Conservation (phyloP, 2,888 invertebrate species). For the Myopa tessellatipennis region DNA sequence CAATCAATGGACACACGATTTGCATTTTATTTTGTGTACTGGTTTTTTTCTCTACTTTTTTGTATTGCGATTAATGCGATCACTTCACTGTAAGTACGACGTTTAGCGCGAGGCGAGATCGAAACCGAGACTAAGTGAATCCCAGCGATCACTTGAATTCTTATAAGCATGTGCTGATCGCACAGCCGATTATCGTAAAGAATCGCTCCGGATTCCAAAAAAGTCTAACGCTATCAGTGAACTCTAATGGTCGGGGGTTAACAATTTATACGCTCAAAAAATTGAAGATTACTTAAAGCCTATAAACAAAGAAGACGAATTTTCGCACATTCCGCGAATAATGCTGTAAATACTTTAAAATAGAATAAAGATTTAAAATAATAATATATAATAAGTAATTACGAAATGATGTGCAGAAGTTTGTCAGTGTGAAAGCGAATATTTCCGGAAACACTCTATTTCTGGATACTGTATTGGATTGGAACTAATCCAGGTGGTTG, state of each 20-base stretch:
- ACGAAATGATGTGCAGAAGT: no score
- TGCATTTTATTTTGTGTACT: background rate
- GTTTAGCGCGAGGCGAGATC: background rate
- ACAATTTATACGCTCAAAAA: background rate
- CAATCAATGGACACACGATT: background rate
- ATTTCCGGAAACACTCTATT: no score
- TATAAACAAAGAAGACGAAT: no score
- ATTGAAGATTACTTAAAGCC: background rate
- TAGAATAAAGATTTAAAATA: no score
- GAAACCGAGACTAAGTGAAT: slow-evolving; percentile 23
- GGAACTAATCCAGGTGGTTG: no score
- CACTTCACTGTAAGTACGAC: background rate
- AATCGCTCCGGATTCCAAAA: background rate
- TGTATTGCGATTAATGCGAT: background rate
- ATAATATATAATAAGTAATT: no score
- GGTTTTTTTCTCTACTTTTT: background rate
- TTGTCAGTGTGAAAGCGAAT: no score
- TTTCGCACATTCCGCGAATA: no score
- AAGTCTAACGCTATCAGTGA: background rate
- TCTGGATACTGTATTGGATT: no score
- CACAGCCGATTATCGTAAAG: background rate
- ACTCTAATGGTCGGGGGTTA: background rate
- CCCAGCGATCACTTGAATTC: background rate
- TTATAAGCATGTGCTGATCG: slow-evolving; percentile 18
- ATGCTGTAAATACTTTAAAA: no score